These are phyloP conservation scores for Scaptomyza pallida DNA, from an alignment of 1,140 invertebrate genomes.

Conservation along the genomic window DNA sequence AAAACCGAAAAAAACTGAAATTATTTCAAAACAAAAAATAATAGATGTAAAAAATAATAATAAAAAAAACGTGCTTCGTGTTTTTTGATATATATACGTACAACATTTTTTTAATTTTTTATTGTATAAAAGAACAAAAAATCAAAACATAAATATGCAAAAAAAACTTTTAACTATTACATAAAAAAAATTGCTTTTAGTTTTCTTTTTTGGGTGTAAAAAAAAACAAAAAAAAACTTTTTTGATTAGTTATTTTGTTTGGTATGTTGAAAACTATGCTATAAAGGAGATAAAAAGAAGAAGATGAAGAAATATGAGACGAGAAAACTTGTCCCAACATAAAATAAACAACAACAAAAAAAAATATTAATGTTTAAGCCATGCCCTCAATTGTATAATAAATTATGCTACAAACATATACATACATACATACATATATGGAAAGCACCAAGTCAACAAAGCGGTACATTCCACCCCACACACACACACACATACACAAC, in stretches of 20 bases:
- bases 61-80: constrained; percentile 59
- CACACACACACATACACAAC: constrained; percentile 37
- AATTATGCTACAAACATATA: constrained; percentile 68
- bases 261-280: constrained; percentile 69
- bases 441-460: constrained; percentile 76
- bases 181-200: constrained; percentile 41
- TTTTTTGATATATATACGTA: constrained; percentile 63
- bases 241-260: constrained; percentile 69
- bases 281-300: constrained; percentile 12
- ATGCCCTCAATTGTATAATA: constrained; percentile 82
- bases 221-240: constrained; percentile 25
- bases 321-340: constrained; percentile 21
- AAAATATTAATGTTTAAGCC: constrained; percentile 77
- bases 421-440: constrained; percentile 52
- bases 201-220: constrained; percentile 46
- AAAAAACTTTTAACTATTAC: constrained; percentile 48
- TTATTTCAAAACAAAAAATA: constrained; percentile 16
- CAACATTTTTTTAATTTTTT: constrained; percentile 54
- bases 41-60: constrained; percentile 20
- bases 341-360: constrained; percentile 25
- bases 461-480: constrained; percentile 67
- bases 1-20: constrained; percentile 46
- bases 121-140: constrained; percentile 35
- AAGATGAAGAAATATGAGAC: constrained; percentile 4
- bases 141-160: constrained; percentile 26